Base-by-base conservation (phyloP, 2,797 vertebrate genomes). In the Hippoglossus hippoglossus region DNA sequence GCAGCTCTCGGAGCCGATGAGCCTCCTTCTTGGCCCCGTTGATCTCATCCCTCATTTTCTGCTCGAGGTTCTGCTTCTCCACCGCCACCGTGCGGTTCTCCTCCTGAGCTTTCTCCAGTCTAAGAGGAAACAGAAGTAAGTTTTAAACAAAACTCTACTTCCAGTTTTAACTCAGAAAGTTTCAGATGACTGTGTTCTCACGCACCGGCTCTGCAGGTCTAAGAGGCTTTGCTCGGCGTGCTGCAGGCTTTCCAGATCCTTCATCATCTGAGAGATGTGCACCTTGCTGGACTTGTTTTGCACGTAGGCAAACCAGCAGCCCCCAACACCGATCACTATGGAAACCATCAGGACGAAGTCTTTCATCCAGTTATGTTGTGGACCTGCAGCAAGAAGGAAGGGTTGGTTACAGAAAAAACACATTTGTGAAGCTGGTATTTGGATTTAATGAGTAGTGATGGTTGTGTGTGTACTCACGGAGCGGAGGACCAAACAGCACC, bases 181-280 rank as follows among this genome's bases (percentile, higher is more conserved):
- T 18, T 5, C 1, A 18, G 41, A 11, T 18, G 12, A 16, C 12
- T 13, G 41, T 10, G 41, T 6, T 13, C 1, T 15, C 41, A 44
- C 84, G 89, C 82, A 99, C 98, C 96, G 97, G 87, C 95, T 95
- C 89, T 99, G 98, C 80, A 99, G 92, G 70, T 99, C 98, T 69
- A 95, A 84, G 28, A 99, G 96, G 86, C 97, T 99, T 83, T 96
- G 95, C 79, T 99, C 98, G 4, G 98, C 98, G 2, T 94, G 93
- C 67, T 99, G 98, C 15, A 99, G 94, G 75, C 98, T 98, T 81
- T 99, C 98, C 89, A 99, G 92, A 63, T 99, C 98, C 93, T 95
- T 99, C 97, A 99, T 99, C 98, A 99, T 99, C 93, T 97, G 96
- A 72, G 95, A 95, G 85, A 99, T 94, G 90, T 99, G 98, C 81